Evolutionary conservation across 2,113 vertebrate genomes (phyloP).

Genomic region (Atractosteus spatula): DNA sequence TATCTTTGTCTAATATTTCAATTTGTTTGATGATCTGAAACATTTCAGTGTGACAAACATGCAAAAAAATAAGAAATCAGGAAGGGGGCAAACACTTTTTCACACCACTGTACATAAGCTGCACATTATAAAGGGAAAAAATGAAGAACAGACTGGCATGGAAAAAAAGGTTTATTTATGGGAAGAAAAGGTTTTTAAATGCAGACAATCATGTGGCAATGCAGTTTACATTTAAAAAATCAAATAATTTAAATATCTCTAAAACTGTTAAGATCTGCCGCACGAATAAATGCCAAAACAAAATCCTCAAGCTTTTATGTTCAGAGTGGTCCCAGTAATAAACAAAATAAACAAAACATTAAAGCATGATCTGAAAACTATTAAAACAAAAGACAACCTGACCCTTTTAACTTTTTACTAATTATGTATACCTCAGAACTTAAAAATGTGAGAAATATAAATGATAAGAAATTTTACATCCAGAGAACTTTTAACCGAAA

Average conservation of each 20-base stretch:
- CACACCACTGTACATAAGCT: too few relatives aligned
- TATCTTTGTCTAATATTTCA: too few relatives aligned
- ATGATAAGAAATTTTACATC: not conserved
- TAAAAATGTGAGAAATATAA: not conserved
- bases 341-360: constrained; percentile 18
- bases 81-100: too few relatives aligned
- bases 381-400: constrained; percentile 24
- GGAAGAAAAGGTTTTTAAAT: constrained; percentile 34
- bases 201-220: constrained; percentile 37
- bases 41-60: too few relatives aligned
- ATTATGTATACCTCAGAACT: constrained; percentile 10
- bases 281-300: constrained; percentile 30
- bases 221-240: constrained; percentile 33
- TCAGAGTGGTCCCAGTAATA: constrained; percentile 31
- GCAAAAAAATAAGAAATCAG: too few relatives aligned
- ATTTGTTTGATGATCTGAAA: too few relatives aligned
- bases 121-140: not conserved
- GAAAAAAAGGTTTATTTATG: constrained; percentile 55
- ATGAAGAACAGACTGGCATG: constrained; percentile 13
- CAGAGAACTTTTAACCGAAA: not conserved
- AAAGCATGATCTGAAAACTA: constrained; percentile 6
- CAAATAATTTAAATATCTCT: constrained; percentile 31
- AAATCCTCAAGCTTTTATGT: constrained; percentile 22
- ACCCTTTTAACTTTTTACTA: constrained; percentile 24
- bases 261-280: constrained; percentile 36